Conservation (phyloP, 2,888 invertebrate species). For the Drosophila eohydei region DNA sequence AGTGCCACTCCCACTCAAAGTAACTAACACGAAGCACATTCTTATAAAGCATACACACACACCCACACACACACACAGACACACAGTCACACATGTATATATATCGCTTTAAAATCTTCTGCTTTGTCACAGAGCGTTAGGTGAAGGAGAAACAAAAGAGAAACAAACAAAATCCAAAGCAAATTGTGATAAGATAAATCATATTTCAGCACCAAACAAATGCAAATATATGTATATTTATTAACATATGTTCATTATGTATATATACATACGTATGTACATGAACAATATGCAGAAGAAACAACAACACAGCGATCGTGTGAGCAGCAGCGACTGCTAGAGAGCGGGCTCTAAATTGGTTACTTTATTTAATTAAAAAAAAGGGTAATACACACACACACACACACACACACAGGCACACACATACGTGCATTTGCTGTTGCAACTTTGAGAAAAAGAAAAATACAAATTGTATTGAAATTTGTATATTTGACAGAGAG, state of each 20-base stretch:
- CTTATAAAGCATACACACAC: neutral
- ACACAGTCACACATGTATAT: constrained; percentile 18
- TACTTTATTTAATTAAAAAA: constrained; percentile 13
- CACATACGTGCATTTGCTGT: constrained; percentile 48
- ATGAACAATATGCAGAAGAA: constrained; percentile 5
- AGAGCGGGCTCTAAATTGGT: constrained; percentile 45
- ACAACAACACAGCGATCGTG: neutral
- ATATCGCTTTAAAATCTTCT: constrained; percentile 29
- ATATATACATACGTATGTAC: neutral
- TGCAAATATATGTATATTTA: constrained; percentile 26
- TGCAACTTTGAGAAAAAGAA: constrained; percentile 59
- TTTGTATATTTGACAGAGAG: constrained; percentile 68
- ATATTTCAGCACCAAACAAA: constrained; percentile 26
- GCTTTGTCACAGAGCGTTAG: constrained; percentile 11
- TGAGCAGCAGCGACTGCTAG: neutral
- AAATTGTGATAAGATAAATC: constrained; percentile 58
- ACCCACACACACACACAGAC: constrained; percentile 11
- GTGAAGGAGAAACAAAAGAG: constrained; percentile 3
- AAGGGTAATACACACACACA: constrained; percentile 12
- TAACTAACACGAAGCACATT: constrained; percentile 43
- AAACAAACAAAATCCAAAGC: constrained; percentile 47
- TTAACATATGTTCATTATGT: constrained; percentile 8
- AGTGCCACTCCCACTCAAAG: constrained; percentile 69
- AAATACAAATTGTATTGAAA: constrained; percentile 47
- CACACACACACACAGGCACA: constrained; percentile 17